Evolutionary conservation across 2,113 vertebrate genomes (phyloP), one percentile per base, ranked within the genome.

Genomic region (Cyrtonyx montezumae): DNA sequence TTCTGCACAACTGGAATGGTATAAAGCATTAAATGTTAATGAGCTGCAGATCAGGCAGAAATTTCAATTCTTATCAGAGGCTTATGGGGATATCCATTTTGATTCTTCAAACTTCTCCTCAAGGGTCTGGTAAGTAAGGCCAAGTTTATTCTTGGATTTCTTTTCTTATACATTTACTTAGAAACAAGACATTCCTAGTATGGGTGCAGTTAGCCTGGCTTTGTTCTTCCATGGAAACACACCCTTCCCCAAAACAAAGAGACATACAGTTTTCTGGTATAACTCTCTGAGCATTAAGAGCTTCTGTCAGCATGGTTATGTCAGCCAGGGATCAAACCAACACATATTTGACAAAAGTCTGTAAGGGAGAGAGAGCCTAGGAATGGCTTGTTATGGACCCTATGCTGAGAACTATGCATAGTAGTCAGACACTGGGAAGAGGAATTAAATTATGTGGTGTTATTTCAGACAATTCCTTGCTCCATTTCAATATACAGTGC

Each of bases 71-170:
- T 79, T 87, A 88, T 73, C 55, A 21, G 23, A 87, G 5, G 37
- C 28, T 90, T 78, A 95, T 80, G 37, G 86, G 42, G 45, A 45
- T 78, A 76, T 71, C 66, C 26, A 61, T 91, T 91, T 87, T 88
- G 36, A 51, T 92, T 67, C 78, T 45, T 22, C 22, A 59, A 62
- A 79, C 51, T 48, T 91, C 49, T 80, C 68, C 66, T 46, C 13
- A 51, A 4, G 70, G 79, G 6, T 40, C 42, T 67, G 21, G 28
- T 67, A 93, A 46, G 22, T 49, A 34, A 88, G 32, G 46, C 87
- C 43, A 79, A 63, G 34, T 94, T 93, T 94, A 88, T 88, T 91
- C 90, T 75, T 80, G 79, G 46, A 80, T 63, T 0, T 0, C 58
- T 84, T 94, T 79, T 69, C 62, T 65, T 61, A 19, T 34, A 67